Percentiles rank a stretch among this genome's conserved stretches.
Evolutionary conservation across 2,888 invertebrate genomes (phyloP).

Genomic region (Carcina quercana): DNA sequence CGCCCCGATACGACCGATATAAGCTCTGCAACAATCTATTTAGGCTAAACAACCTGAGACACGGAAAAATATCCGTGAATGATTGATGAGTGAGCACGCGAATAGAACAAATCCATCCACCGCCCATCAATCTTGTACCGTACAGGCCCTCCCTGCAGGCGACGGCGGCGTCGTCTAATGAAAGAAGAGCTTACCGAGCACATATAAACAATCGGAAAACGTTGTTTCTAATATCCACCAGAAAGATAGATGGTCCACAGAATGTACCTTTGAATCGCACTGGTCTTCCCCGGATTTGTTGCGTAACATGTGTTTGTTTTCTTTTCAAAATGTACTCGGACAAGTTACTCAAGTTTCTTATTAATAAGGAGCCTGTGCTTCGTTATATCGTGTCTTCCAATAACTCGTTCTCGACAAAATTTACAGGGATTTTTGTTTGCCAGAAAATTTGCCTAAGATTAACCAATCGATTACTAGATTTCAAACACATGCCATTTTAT

Average conservation of each 20-base stretch:
- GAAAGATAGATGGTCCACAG: conserved; percentile 59
- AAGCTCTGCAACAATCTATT: conserved; percentile 62
- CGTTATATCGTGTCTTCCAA: too few species aligned
- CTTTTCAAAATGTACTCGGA: too few species aligned
- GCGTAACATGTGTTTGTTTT: too few species aligned
- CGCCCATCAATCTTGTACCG: conserved; percentile 63
- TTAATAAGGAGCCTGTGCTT: too few species aligned
- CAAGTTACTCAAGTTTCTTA: too few species aligned
- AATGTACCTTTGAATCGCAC: neutral
- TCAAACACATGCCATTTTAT: too few species aligned
- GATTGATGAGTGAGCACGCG: conserved; percentile 69
- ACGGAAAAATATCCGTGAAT: conserved; percentile 72
- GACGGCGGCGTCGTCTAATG: conserved; percentile 64
- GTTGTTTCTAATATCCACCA: conserved; percentile 59
- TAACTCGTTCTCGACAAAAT: too few species aligned
- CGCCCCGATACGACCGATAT: conserved; percentile 49
- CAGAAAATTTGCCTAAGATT: too few species aligned
- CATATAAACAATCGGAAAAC: conserved; percentile 68
- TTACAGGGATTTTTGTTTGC: too few species aligned
- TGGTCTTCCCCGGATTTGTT: neutral
- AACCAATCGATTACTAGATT: too few species aligned
- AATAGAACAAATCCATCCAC: conserved; percentile 72
- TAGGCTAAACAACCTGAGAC: conserved; percentile 70
- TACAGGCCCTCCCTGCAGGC: conserved; percentile 51
- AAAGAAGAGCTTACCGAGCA: conserved; percentile 69